Evolutionary conservation across 2,888 invertebrate species (phyloP), one percentile per base, ranked within the genome.

Genomic region (Syrphus vitripennis): DNA sequence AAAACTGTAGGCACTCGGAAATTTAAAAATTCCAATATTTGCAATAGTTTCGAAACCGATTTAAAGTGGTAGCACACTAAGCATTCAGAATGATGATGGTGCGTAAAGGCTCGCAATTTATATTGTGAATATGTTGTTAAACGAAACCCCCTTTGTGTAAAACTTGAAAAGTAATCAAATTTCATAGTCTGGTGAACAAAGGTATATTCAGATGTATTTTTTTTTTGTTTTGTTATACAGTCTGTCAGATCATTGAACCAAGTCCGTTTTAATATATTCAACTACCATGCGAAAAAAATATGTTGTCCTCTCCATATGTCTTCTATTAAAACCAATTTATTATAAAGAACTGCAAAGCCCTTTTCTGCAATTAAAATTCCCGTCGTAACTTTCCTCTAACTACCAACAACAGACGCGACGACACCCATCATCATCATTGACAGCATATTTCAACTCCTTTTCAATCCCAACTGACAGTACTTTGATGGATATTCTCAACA

Each of bases 171-270:
- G 48, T 34, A 59, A 61, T 61, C 48, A 55, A 34, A 45, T 71
- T 71, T 71, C 57, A 77, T 50, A 67, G 82, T 77, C 82, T 83
- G 72, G 61, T 83, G 61, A 77, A 50, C 40, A 26, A 37, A 59
- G 31, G 31, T 40, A n/a, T n/a, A n/a, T 4, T 24, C 21, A 1
- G 19, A 45, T 45, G 26, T 34, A 31, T 31, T 61, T 34, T 12
- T 50, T 16, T 7, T 16, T 16, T 57, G 1, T 31, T 19, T 21
- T 59, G 31, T 21, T 59, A 24, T 3, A 9, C 12, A 12, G 10
- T n/a, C 34, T 19, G 12, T 34, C 67, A 21, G 78, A 72, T 78
- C 83, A 74, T 67, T 78, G 83, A 83, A 83, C 78, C 67, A 26
- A 34, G 65, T 59, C 72, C 48, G 34, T 71, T 19, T 67, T 34